phyloP scores from a whole-genome alignment of 1,140 invertebrate genomes.

The Drosophila cardini region DNA sequence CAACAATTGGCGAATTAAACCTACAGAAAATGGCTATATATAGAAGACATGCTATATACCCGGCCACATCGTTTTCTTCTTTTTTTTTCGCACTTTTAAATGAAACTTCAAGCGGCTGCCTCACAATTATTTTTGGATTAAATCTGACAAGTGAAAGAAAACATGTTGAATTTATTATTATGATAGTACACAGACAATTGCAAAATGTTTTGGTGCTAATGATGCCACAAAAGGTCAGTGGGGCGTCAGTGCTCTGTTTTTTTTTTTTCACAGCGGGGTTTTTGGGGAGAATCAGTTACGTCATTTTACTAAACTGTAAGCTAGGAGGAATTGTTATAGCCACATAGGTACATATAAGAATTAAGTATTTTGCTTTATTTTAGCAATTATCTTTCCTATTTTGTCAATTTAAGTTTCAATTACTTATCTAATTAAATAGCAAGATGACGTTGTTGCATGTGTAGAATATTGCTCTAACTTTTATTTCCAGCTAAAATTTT shows the following conservation, averaged over 20 bases:
- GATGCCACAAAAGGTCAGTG: conserved; percentile 42
- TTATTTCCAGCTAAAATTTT: too few relatives aligned
- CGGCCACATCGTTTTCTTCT: conserved; percentile 4
- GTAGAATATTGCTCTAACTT: too few relatives aligned
- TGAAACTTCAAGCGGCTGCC: conserved; percentile 50
- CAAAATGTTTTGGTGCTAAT: conserved; percentile 12
- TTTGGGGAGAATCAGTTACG: conserved; percentile 5
- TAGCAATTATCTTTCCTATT: background rate
- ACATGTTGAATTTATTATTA: conserved; percentile 52
- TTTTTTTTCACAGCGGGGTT: conserved; percentile 1
- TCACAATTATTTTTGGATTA: conserved; percentile 47
- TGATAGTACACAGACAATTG: conserved; percentile 27
- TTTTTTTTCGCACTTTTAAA: conserved; percentile 39
- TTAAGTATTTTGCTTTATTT: background rate
- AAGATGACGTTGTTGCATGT: background rate
- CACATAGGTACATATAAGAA: background rate
- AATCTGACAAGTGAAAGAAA: conserved; percentile 54
- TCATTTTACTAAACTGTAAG: conserved; percentile 6
- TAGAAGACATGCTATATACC: conserved; percentile 17
- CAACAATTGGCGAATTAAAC: conserved; percentile 26
- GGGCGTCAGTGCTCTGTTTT: conserved; percentile 19
- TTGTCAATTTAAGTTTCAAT: background rate
- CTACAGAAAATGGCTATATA: conserved; percentile 32
- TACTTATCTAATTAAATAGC: background rate
- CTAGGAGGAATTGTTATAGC: background rate